Evolutionary conservation across 2,888 invertebrate genomes (phyloP).

Genomic region (Ormyrus labotus): DNA sequence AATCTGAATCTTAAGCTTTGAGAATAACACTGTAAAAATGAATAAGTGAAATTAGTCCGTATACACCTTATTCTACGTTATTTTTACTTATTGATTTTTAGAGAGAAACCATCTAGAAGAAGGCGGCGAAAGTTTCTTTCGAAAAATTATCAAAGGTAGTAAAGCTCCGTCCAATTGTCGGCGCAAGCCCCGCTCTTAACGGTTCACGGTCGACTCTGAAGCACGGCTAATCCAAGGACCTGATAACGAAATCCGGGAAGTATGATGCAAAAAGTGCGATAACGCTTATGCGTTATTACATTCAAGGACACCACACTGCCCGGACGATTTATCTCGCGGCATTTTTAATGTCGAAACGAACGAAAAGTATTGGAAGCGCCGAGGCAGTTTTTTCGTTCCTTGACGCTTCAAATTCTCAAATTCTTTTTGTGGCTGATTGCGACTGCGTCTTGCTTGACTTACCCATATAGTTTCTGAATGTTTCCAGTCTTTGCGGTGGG

Average conservation of each 20-base stretch:
- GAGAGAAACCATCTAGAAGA: too few relatives aligned
- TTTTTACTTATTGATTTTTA: too few relatives aligned
- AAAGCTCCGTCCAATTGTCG: constrained; percentile 43
- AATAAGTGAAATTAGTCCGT: too few relatives aligned
- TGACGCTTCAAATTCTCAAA: too few relatives aligned
- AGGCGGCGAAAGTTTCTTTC: not conserved
- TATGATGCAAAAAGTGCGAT: constrained; percentile 52
- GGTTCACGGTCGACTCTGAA: constrained; percentile 27
- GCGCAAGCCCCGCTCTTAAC: not conserved
- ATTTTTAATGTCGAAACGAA: constrained; percentile 23
- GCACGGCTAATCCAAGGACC: constrained; percentile 53
- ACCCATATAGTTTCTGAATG: too few relatives aligned
- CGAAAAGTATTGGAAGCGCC: constrained; percentile 12
- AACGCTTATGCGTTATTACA: constrained; percentile 36
- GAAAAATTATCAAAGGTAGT: constrained; percentile 18
- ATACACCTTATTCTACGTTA: too few relatives aligned
- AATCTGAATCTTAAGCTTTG: too few relatives aligned
- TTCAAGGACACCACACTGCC: constrained; percentile 47
- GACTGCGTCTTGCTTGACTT: too few relatives aligned
- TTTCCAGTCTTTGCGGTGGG: too few relatives aligned
- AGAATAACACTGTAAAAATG: too few relatives aligned
- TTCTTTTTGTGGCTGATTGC: too few relatives aligned
- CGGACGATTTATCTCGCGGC: constrained; percentile 21
- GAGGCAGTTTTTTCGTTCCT: not conserved
- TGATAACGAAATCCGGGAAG: constrained; percentile 57